phyloP scores from a whole-genome alignment of 1,140 invertebrate genomes.

The Frieseomelitta varia region DNA sequence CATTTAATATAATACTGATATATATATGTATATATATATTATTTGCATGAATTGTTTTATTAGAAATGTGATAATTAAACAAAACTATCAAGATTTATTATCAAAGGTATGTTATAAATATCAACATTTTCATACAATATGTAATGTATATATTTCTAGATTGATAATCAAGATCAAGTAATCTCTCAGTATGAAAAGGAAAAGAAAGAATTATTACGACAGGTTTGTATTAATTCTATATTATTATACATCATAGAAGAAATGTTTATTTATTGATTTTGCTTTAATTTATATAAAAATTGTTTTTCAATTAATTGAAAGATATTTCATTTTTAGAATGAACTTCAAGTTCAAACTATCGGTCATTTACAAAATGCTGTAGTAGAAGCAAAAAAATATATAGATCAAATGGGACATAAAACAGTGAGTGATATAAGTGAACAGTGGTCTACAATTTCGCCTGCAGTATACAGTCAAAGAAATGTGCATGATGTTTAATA shows the following conservation, averaged over 20 bases:
- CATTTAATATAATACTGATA: neutral
- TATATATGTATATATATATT: neutral
- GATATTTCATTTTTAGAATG: slow-evolving; percentile 67
- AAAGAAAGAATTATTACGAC: slow-evolving; percentile 73
- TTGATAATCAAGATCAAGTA: slow-evolving; percentile 70
- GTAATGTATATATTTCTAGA: slow-evolving; percentile 65
- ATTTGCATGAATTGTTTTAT: slow-evolving; percentile 32
- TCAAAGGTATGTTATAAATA: slow-evolving; percentile 46
- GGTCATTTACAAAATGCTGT: slow-evolving; percentile 77
- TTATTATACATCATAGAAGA: neutral
- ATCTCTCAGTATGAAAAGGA: slow-evolving; percentile 73
- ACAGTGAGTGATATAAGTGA: slow-evolving; percentile 78
- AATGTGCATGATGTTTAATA: slow-evolving; percentile 81
- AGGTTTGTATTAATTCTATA: slow-evolving; percentile 65
- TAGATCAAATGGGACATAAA: slow-evolving; percentile 78
- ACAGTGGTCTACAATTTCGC: slow-evolving; percentile 75
- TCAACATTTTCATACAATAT: slow-evolving; percentile 10
- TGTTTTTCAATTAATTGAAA: neutral
- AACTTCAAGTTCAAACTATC: slow-evolving; percentile 79
- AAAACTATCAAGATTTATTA: slow-evolving; percentile 42
- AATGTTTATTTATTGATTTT: neutral
- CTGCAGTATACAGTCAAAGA: slow-evolving; percentile 76
- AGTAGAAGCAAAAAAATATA: slow-evolving; percentile 77
- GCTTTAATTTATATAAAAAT: neutral
- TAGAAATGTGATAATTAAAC: slow-evolving; percentile 9